These are phyloP conservation scores for Otolemur garnettii DNA, from an alignment of 2,113 vertebrate genomes.

Conservation along the genomic window DNA sequence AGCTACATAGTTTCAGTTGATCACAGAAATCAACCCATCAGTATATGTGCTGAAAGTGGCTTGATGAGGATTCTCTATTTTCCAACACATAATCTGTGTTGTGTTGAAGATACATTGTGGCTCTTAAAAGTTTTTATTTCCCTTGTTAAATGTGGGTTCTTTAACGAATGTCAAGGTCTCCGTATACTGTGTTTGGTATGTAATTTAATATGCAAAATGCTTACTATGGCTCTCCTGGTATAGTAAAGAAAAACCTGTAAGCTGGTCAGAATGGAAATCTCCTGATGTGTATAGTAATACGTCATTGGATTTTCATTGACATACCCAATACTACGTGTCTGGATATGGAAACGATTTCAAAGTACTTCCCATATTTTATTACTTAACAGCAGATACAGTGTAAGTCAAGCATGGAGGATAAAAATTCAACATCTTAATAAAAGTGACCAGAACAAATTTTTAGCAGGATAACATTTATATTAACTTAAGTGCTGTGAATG, in stretches of 20 bases:
- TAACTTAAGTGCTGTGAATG: slow-evolving; percentile 83
- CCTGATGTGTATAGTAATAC: slow-evolving; percentile 83
- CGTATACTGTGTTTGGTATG: slow-evolving; percentile 87
- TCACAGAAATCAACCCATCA: slow-evolving; percentile 60
- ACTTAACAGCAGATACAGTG: slow-evolving; percentile 86
- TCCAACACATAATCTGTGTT: slow-evolving; percentile 85
- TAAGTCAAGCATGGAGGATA: slow-evolving; percentile 80
- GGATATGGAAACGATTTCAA: slow-evolving; percentile 86
- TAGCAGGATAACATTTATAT: slow-evolving; percentile 86
- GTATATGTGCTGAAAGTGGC: slow-evolving; percentile 82
- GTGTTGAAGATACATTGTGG: slow-evolving; percentile 90
- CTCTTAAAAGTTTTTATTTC: slow-evolving; percentile 75
- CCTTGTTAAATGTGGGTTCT: slow-evolving; percentile 85
- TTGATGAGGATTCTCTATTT: slow-evolving; percentile 77
- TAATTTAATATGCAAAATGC: slow-evolving; percentile 89
- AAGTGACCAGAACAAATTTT: slow-evolving; percentile 90
- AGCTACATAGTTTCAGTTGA: slow-evolving; percentile 75
- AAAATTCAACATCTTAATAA: slow-evolving; percentile 86
- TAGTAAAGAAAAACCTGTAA: slow-evolving; percentile 85
- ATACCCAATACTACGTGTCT: slow-evolving; percentile 81
- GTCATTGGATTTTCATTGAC: slow-evolving; percentile 86
- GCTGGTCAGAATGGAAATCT: slow-evolving; percentile 86
- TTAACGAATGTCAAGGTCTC: slow-evolving; percentile 89
- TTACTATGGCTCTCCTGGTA: slow-evolving; percentile 87
- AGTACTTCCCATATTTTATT: slow-evolving; percentile 87